A percentile compares a stretch with the other conserved stretches of the same genome.
These are phyloP conservation scores for Gymnorhina tibicen DNA, from an alignment of 2,113 vertebrate genomes.

Conservation along the genomic window DNA sequence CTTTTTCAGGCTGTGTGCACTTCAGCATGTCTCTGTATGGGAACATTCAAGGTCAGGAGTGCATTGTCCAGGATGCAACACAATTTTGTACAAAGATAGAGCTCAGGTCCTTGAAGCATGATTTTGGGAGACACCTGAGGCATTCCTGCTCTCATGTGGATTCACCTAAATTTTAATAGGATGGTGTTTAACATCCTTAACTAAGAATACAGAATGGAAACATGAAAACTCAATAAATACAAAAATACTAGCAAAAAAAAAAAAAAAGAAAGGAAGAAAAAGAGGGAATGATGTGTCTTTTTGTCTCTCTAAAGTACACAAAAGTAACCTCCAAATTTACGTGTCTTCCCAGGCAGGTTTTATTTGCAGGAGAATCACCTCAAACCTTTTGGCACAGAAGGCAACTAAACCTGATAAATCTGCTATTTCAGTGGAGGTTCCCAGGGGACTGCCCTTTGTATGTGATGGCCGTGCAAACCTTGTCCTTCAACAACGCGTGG, in stretches of 20 bases:
- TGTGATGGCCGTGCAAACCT: neutral
- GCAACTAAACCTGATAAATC: neutral
- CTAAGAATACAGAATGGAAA: neutral
- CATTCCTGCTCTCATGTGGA: neutral
- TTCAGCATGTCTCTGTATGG: neutral
- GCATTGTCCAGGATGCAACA: neutral
- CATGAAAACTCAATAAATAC: neutral
- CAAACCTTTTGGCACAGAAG: neutral
- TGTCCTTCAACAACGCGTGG: neutral
- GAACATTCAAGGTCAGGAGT: neutral
- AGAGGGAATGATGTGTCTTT: rapidly evolving
- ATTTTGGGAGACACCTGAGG: neutral
- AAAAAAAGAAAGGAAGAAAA: too few species aligned
- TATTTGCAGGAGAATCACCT: neutral
- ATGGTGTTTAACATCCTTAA: neutral
- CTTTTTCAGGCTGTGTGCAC: neutral
- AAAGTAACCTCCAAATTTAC: neutral
- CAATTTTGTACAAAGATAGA: neutral
- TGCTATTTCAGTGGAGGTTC: neutral
- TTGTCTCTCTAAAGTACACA: neutral
- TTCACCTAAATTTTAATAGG: neutral
- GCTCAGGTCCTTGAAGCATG: neutral
- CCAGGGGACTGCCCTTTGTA: neutral
- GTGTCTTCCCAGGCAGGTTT: neutral
- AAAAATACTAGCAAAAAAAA: neutral